These are phyloP conservation scores for Thalassaphorura encarpata DNA, from an alignment of 1,140 invertebrate species.

Conservation along the genomic window DNA sequence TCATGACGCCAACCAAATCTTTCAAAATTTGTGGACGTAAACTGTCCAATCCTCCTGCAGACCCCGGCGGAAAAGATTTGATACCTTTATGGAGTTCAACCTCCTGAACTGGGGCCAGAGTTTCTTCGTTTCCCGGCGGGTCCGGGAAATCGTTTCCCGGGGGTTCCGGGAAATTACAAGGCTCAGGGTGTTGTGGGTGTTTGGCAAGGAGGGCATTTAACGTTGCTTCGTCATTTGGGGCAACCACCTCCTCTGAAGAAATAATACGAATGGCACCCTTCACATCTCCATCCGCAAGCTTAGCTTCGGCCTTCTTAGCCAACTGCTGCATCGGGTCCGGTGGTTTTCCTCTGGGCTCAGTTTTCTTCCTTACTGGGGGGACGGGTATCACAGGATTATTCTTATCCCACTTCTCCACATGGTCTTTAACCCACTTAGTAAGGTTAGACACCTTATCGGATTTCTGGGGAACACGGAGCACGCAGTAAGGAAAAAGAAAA, in stretches of 20 bases:
- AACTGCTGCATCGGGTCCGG: neutral
- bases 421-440: constrained; percentile 8
- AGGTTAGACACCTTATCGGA: constrained; percentile 1
- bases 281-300: constrained; percentile 5
- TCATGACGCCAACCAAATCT: neutral
- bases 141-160: neutral
- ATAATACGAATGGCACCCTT: neutral
- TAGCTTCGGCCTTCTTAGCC: constrained; percentile 9
- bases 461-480: neutral
- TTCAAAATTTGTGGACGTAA: neutral
- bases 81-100: neutral
- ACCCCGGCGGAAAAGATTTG: neutral
- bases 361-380: neutral
- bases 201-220: neutral
- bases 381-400: neutral
- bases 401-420: neutral
- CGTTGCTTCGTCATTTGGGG: neutral
- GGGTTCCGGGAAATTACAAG: neutral
- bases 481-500: neutral
- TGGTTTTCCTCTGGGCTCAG: neutral
- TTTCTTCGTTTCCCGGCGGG: neutral
- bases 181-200: constrained; percentile 2
- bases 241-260: neutral
- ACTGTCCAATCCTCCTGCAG: neutral
- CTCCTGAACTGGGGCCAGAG: too few species aligned